Evolutionary conservation across 2,888 invertebrate genomes (phyloP), one percentile per base, ranked within the genome.

Genomic region (Chelonus formosanus): DNA sequence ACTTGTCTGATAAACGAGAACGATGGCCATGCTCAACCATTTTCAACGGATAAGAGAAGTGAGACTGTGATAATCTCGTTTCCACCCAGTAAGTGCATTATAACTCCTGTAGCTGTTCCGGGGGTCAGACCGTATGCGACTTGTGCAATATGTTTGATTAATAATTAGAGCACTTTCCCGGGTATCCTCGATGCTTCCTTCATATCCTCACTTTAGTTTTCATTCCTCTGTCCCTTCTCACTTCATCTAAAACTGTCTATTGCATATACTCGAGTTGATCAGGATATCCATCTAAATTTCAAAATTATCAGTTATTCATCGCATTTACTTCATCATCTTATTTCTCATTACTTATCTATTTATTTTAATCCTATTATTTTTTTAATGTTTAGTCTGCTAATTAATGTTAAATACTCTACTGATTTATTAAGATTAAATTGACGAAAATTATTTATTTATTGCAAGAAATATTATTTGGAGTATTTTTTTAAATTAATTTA

Each of bases 91-190:
- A 74, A 76, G 73, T 71, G 74, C 72, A 70, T 77, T 77, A 77
- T 71, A 74, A 74, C 74, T 74, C 68, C 68, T 70, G 68, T 69
- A 57, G 66, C 40, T 65, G 63, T 63, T 50, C 32, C 44, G 56
- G 43, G 61, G 59, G 57, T 63, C 52, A 71, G 71, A 70, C 71
- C 70, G 69, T 70, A 71, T 72, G 71, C 65, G 71, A 64, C 68
- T 65, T 65, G 65, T 72, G 74, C 73, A 75, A 72, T 72, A 73
- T 75, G 75, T 75, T 75, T 75, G 75, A 76, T 76, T 75, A 76
- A 75, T 75, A 75, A 76, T 75, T 73, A 75, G 70, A 70, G 75
- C 74, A 75, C 74, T 75, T 74, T 70, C 59, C 66, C 67, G 54
- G 54, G 65, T 63, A 67, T 66, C 66, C 68, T 68, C 48, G 58